Evolutionary conservation across 2,797 vertebrate genomes (phyloP), one percentile per base, ranked within the genome.

Genomic region (Sitta carolinensis): DNA sequence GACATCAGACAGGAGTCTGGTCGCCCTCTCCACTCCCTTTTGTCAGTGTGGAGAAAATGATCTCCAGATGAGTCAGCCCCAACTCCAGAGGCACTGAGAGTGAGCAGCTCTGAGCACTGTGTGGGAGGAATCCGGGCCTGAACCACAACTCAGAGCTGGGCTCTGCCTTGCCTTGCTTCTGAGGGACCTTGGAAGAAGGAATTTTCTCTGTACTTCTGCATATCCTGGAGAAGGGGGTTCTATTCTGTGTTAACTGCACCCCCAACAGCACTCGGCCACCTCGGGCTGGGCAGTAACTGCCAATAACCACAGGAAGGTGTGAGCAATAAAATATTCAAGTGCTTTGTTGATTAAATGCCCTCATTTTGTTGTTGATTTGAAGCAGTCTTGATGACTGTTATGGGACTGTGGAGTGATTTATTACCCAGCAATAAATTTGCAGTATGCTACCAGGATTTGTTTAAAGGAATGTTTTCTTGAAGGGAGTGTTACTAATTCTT

Each of bases 51-150:
- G 80, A 94, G 90, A 95, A 94, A 95, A 96, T 90, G 73, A 94
- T 86, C 88, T 91, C 88, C 95, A 96, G 93, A 95, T 94, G 96
- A 95, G 89, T 94, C 95, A 89, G 84, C 81, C 91, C 42, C 84
- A 80, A 29, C 73, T 94, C 20, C 85, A 94, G 74, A 84, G 47
- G 74, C 55, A 88, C 58, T 6, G 8, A 77, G 59, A 84, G 80
- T 0, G 15, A 89, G 76, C 73, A 50, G 79, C 89, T 81, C 83
- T 51, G 72, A 70, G 54, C 54, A 20, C 13, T 40, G 64, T 58
- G 91, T 95, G 94, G 96, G 89, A 96, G 87, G 87, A 93, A 95
- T 59, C 79, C 4, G 15, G 0, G 72, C 58, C 89, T 91, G 32
- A 77, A 93, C 27, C 84, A 84, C 15, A 82, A 30, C 91, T 66